Evolutionary conservation across 2,888 invertebrate genomes (phyloP).

Genomic region (Nudaria mundana): DNA sequence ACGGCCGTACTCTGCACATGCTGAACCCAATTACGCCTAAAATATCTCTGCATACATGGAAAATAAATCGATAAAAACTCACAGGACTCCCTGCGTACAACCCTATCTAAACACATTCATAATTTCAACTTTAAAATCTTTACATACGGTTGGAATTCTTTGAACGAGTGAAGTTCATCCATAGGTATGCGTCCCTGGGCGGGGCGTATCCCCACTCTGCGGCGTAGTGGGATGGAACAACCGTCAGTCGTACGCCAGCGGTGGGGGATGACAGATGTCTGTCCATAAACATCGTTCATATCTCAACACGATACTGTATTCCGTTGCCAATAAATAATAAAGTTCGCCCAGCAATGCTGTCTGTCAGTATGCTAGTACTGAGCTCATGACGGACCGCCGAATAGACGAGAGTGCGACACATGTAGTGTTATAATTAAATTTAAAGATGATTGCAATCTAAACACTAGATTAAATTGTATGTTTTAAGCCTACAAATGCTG

Average conservation of each 20-base stretch:
- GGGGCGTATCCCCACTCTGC: slow-evolving; percentile 43
- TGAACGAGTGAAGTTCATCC: slow-evolving; percentile 13
- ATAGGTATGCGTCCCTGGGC: slow-evolving; percentile 42
- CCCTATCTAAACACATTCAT: slow-evolving; percentile 39
- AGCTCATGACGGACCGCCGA: slow-evolving; percentile 20
- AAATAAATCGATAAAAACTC: slow-evolving; percentile 58
- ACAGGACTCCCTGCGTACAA: slow-evolving; percentile 40
- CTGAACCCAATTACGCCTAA: slow-evolving; percentile 70
- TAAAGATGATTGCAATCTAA: slow-evolving; percentile 41
- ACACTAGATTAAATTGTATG: slow-evolving; percentile 41
- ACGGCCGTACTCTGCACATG: slow-evolving; percentile 37
- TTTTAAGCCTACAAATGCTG: slow-evolving; percentile 34
- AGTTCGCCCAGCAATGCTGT: slow-evolving; percentile 26
- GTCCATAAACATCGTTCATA: slow-evolving; percentile 63
- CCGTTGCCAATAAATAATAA: slow-evolving; percentile 67
- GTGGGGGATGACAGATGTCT: slow-evolving; percentile 76
- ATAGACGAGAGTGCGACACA: slow-evolving; percentile 13
- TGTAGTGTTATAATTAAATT: slow-evolving; percentile 27
- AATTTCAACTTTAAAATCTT: slow-evolving; percentile 1
- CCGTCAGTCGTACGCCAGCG: slow-evolving; percentile 56
- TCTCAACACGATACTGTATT: slow-evolving; percentile 69
- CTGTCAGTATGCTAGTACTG: slow-evolving; percentile 38
- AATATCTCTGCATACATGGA: slow-evolving; percentile 60
- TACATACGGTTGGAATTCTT: slow-evolving; percentile 33
- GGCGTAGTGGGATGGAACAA: slow-evolving; percentile 49